phyloP scores from a whole-genome alignment of 2,888 invertebrate species.

The Empis livida region DNA sequence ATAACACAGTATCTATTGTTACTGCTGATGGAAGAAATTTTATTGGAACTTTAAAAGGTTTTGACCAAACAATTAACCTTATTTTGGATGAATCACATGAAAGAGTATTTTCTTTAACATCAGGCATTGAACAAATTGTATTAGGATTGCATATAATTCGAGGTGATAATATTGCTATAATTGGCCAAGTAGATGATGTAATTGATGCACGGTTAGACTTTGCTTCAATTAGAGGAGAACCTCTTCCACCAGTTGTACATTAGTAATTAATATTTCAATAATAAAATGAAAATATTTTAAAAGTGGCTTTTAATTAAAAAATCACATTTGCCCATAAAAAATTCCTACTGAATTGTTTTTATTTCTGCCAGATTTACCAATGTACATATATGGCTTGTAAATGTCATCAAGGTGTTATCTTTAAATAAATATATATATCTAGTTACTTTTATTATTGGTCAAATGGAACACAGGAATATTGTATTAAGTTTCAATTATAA shows the following conservation, averaged over 20 bases:
- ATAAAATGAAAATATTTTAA: too few relatives aligned
- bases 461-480: too few relatives aligned
- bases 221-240: constrained; percentile 69
- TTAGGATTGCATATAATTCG: constrained; percentile 94
- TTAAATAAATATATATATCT: too few relatives aligned
- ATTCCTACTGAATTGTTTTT: too few relatives aligned
- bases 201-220: constrained; percentile 70
- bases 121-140: constrained; percentile 90
- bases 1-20: constrained; percentile 87
- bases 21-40: constrained; percentile 94
- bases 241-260: constrained; percentile 67
- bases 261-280: too few relatives aligned
- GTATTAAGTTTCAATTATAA: too few relatives aligned
- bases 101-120: constrained; percentile 85
- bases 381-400: too few relatives aligned
- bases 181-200: constrained; percentile 73
- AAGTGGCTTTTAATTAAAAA: too few relatives aligned
- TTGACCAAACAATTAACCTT: constrained; percentile 98
- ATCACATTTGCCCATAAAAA: too few relatives aligned
- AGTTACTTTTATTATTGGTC: too few relatives aligned
- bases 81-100: constrained; percentile 97
- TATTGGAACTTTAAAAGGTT: constrained; percentile 93
- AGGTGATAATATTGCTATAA: constrained; percentile 93
- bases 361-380: too few relatives aligned
- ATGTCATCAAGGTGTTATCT: too few relatives aligned